Base-by-base conservation (phyloP, 2,113 vertebrate genomes). In the Aix galericulata region DNA sequence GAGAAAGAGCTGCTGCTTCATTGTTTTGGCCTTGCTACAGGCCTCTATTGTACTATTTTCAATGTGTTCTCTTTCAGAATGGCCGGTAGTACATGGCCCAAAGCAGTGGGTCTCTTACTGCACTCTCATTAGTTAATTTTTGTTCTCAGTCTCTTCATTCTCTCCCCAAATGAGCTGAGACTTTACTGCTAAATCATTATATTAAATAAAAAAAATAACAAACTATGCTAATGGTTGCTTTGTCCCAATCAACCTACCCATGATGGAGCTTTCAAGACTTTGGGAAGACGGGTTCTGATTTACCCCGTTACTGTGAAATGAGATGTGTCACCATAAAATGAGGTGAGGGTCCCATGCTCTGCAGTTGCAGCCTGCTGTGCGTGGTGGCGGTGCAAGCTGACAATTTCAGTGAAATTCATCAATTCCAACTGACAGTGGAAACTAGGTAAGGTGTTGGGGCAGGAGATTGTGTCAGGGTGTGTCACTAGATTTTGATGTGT, bases 1-100 rank as follows among this genome's bases (percentile, higher is more conserved):
- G 94, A 93, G 93, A 97, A 94, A 83, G 93, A 84, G 62, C 88
- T 86, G 88, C 80, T 86, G 53, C 75, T 88, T 46, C 80, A 86
- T 90, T 93, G 79, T 86, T 91, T 88, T 85, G 11, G 94, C 71
- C 77, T 79, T 78, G 69, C 69, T 88, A 78, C 73, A 86, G 74
- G 56, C 77, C 26, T 58, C 62, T 94, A 76, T 97, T 93, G 40
- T 88, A n/a, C 80, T 13, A n/a, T 92, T 95, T 90, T 91, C 90
- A 96, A 83, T 66, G 94, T 64, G n/a, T 68, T 90, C 58, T 60
- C 62, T 69, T 91, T 96, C 66, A 90, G 92, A 88, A 86, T 31
- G 27, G 16, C 86, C 92, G 88, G 44, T 62, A 90, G 56, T 53
- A 69, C 66, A 50, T 20, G 26, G 86, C 83, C 80, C 94, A 76